Percentiles rank a stretch among this genome's conserved stretches.
Conservation (phyloP, 1,140 invertebrate species). For the Spodoptera litura region DNA sequence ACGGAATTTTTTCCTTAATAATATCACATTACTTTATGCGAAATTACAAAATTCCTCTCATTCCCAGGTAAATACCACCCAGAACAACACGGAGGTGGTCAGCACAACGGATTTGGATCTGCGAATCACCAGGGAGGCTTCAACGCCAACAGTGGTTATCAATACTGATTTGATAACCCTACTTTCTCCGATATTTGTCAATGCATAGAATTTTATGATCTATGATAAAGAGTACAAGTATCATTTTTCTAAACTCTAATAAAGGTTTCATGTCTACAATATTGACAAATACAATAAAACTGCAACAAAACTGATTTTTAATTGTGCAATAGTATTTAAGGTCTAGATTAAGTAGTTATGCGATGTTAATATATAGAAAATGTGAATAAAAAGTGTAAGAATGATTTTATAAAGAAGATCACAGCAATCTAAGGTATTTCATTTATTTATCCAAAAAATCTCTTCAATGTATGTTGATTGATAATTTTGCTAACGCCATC, state of each 20-base stretch:
- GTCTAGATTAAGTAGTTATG: not conserved
- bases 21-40: not conserved
- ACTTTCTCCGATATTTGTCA: not conserved
- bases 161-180: slow-evolving; percentile 1
- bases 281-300: not conserved
- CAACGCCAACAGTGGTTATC: slow-evolving; percentile 59
- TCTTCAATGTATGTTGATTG: too few species aligned
- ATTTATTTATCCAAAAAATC: too few species aligned
- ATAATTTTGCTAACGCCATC: slow-evolving; percentile 14
- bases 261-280: not conserved
- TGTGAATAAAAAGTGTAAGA: slow-evolving; percentile 11
- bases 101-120: slow-evolving; percentile 48
- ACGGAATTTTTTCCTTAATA: too few species aligned
- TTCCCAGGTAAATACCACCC: slow-evolving; percentile 67
- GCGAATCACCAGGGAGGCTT: slow-evolving; percentile 59
- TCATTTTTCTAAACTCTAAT: too few species aligned
- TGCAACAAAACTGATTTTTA: not conserved
- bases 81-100: slow-evolving; percentile 45
- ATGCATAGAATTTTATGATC: not conserved
- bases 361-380: slow-evolving; percentile 1
- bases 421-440: not conserved
- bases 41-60: not conserved
- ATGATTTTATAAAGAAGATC: slow-evolving; percentile 27
- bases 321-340: not conserved
- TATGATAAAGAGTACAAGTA: too few species aligned